A percentile compares a stretch with the other conserved stretches of the same genome.
Conservation (phyloP, 2,888 invertebrate species). For the Nemotelus pantherinus region DNA sequence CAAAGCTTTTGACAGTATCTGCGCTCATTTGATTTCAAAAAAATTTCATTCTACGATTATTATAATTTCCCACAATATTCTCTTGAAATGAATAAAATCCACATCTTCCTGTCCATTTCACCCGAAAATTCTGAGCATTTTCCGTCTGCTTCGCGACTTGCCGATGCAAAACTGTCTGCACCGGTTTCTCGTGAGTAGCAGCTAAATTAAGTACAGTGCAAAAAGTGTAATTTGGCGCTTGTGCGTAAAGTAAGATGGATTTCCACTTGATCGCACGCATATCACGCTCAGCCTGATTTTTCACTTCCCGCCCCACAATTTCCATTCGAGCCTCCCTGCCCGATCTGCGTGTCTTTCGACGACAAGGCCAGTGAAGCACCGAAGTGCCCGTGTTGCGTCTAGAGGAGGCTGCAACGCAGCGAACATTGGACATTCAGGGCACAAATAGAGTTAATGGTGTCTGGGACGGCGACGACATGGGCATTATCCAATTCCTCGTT, state of each 20-base stretch:
- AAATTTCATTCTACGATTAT: too few species aligned
- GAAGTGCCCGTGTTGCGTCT: not conserved
- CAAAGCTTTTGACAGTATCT: too few species aligned
- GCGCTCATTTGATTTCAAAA: too few species aligned
- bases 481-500: constrained; percentile 13
- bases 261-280: constrained; percentile 12
- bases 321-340: not conserved
- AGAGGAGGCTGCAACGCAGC: not conserved
- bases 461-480: constrained; percentile 31
- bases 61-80: too few species aligned
- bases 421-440: not conserved
- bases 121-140: too few species aligned
- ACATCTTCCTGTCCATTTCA: too few species aligned
- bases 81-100: too few species aligned
- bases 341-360: not conserved
- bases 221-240: constrained; percentile 36
- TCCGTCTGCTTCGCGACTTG: too few species aligned
- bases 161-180: not conserved
- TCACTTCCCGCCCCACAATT: not conserved
- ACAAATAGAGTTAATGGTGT: constrained; percentile 18
- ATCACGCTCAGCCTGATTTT: not conserved
- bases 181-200: not conserved
- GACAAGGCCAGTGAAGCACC: not conserved
- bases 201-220: constrained; percentile 18
- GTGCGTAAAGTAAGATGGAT: constrained; percentile 31